Evolutionary conservation across 2,888 invertebrate genomes (phyloP).

Genomic region (Emmelina monodactyla): DNA sequence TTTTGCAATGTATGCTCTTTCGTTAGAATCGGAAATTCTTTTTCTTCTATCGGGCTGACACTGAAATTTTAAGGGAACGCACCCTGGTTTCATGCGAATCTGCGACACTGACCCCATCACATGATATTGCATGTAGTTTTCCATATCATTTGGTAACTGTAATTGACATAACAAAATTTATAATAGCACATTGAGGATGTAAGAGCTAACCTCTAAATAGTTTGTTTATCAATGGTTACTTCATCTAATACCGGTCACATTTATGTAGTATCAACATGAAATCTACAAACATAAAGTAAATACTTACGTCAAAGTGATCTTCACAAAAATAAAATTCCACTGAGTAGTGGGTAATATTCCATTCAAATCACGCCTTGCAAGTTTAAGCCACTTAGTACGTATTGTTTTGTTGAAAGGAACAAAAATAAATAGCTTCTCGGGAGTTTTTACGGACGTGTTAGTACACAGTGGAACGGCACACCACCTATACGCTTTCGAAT

Average conservation of each 20-base stretch:
- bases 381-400: constrained; percentile 1
- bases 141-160: constrained; percentile 25
- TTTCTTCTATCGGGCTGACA: constrained; percentile 20
- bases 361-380: neutral
- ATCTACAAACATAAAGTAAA: neutral
- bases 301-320: constrained; percentile 5
- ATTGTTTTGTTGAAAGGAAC: neutral
- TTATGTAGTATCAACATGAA: neutral
- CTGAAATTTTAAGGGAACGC: constrained; percentile 21
- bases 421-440: constrained; percentile 2
- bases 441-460: constrained; percentile 3
- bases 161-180: constrained; percentile 9
- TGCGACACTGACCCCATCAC: constrained; percentile 24
- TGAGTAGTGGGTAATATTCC: neutral
- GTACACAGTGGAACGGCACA: constrained; percentile 1
- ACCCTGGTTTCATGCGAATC: constrained; percentile 23
- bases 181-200: neutral
- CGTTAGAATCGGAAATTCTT: constrained; percentile 11
- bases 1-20: constrained; percentile 14
- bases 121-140: constrained; percentile 23
- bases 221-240: neutral
- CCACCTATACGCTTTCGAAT: too few species aligned
- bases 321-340: too few species aligned
- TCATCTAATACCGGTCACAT: neutral
- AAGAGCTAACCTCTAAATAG: neutral